These are phyloP conservation scores for Drosophila parvula DNA, from an alignment of 1,140 invertebrate species.

Conservation along the genomic window DNA sequence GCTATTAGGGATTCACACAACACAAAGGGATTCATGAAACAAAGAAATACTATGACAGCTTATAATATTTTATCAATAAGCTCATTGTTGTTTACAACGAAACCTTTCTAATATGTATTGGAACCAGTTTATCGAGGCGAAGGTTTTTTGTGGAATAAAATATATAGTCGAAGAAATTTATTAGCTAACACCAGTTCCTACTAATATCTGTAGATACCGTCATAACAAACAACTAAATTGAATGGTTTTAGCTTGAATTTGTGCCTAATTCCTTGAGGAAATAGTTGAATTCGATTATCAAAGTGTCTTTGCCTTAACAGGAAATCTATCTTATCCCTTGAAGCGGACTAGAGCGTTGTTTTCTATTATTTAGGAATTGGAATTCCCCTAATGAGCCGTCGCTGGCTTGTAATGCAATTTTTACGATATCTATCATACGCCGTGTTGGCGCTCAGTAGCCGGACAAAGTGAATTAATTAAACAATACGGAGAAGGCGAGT, in stretches of 20 bases:
- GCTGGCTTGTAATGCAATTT: constrained; percentile 63
- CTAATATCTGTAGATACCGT: neutral
- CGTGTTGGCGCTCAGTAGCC: constrained; percentile 49
- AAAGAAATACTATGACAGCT: neutral
- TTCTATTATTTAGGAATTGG: constrained; percentile 39
- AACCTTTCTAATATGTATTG: neutral
- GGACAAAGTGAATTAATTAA: constrained; percentile 68
- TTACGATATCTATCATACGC: constrained; percentile 73
- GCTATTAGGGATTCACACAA: no score
- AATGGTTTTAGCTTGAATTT: neutral
- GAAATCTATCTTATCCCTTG: constrained; percentile 14
- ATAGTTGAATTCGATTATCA: neutral
- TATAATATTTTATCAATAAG: neutral
- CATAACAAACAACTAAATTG: neutral
- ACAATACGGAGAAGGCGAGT: constrained; percentile 46
- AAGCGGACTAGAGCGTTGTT: constrained; percentile 6
- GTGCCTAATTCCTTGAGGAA: neutral
- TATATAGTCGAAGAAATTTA: no score
- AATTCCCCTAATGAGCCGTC: constrained; percentile 66
- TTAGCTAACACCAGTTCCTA: neutral
- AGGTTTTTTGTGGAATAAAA: neutral
- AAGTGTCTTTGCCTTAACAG: neutral
- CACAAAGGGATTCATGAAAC: neutral
- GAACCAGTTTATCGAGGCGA: no score
- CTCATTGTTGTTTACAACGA: neutral